These are phyloP conservation scores for Calidris pygmaea DNA, from an alignment of 2,113 vertebrate species.

Conservation along the genomic window DNA sequence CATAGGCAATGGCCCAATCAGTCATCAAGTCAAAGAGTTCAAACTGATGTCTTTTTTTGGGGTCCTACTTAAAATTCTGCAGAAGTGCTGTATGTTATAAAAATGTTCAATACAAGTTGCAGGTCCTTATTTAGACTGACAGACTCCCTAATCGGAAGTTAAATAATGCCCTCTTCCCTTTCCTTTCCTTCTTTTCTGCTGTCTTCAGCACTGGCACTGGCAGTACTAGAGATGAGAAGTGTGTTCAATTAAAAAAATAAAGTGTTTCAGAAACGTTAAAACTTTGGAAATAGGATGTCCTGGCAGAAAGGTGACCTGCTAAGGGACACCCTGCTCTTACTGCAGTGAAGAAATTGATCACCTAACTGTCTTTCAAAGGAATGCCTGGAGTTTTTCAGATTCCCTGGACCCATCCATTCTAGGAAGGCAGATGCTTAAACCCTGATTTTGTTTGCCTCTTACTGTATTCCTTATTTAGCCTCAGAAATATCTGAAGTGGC, in stretches of 20 bases:
- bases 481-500: slow-evolving; percentile 20
- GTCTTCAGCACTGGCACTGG: neutral
- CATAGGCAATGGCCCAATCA: slow-evolving; percentile 3
- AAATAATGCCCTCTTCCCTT: neutral
- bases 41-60: neutral
- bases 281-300: neutral
- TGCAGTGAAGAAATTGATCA: neutral
- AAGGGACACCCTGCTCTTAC: neutral
- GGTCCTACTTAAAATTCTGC: neutral
- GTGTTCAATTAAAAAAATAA: neutral
- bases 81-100: neutral
- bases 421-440: neutral
- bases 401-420: neutral
- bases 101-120: neutral
- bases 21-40: neutral
- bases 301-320: neutral
- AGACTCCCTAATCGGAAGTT: neutral
- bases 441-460: neutral
- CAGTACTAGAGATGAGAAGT: neutral
- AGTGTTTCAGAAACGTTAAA: neutral
- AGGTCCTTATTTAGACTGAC: neutral
- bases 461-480: neutral
- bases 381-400: neutral
- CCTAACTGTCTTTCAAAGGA: neutral
- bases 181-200: neutral